Base-by-base conservation (phyloP, 1,140 invertebrate genomes). In the Drosophila asahinai region DNA sequence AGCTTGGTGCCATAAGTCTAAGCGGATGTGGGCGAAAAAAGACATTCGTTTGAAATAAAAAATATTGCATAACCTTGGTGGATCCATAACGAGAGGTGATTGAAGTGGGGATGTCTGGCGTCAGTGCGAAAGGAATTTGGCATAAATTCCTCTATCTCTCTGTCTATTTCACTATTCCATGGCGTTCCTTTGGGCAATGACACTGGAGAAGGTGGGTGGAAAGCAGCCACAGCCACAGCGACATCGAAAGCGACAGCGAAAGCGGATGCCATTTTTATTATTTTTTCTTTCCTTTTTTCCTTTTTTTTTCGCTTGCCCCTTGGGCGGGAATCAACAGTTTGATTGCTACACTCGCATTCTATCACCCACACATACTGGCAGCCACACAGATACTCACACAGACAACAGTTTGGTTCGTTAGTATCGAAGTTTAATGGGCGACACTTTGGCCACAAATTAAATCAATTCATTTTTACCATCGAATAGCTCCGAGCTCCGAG, bases 311-410 rank as follows among this genome's bases (percentile, higher is more conserved):
- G 30, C 49, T 63, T 43, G 71, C 63, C 61, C 63, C 80, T 72
- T 81, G 60, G 72, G 57, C 45, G 57, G 73, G 74, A 77, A 73
- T 82, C 80, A 82, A 82, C 80, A 82, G 80, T 82, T 82, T 82
- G 80, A 82, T 81, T 82, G 80, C 74, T 60, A 64, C 59, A 58
- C 48, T 25, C 59, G 61, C 64, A 76, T 66, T 64, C 42, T 30
- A 47, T 54, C 73, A 73, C 47, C 64, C 45, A 43, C 57, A 66
- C 43, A 76, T 14, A 42, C 45, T 30, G 9, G n/a, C 11, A 48
- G 17, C 14, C 22, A 62, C 48, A 17, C 15, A 25, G 14, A 36
- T 22, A 27, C 12, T n/a, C 17, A 19, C 4, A 48, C 11, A 27
- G 22, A 71, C 51, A 47, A 76, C 52, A 66, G 70, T 71, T 61